These are phyloP conservation scores for Yponomeuta evonymella DNA, from an alignment of 2,888 invertebrate genomes.

Conservation along the genomic window DNA sequence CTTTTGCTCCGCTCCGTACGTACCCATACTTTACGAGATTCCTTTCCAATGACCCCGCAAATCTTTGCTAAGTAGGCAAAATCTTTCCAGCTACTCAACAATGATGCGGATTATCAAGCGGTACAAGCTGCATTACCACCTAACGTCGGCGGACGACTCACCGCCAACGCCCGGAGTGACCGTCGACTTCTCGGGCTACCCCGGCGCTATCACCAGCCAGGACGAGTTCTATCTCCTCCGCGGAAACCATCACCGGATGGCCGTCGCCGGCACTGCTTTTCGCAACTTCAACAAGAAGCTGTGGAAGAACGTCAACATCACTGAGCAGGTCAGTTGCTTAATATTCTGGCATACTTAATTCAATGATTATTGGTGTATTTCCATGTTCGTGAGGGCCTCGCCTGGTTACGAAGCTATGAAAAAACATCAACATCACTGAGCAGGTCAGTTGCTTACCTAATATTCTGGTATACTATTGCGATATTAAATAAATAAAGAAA, in stretches of 20 bases:
- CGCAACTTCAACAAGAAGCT: slow-evolving; percentile 83
- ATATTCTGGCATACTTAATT: too few species aligned
- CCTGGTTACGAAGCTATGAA: slow-evolving; percentile 73
- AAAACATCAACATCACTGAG: slow-evolving; percentile 78
- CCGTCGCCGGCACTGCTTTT: slow-evolving; percentile 86
- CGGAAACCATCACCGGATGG: slow-evolving; percentile 75
- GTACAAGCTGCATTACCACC: slow-evolving; percentile 87
- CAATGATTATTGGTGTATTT: too few species aligned
- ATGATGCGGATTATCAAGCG: slow-evolving; percentile 91
- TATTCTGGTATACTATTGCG: too few species aligned
- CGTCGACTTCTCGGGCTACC: slow-evolving; percentile 89
- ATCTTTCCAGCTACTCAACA: slow-evolving; percentile 78
- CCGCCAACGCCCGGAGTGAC: slow-evolving; percentile 79
- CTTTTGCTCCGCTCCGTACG: too few species aligned
- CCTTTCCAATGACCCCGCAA: too few species aligned
- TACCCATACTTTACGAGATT: too few species aligned
- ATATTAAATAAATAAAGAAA: too few species aligned
- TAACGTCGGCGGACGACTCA: slow-evolving; percentile 62
- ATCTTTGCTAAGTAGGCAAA: too few species aligned
- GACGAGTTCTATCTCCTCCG: slow-evolving; percentile 87
- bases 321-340: slow-evolving; percentile 67
- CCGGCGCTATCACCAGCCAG: slow-evolving; percentile 86
- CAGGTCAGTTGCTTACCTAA: slow-evolving; percentile 54
- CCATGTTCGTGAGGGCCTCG: too few species aligned
- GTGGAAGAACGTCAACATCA: slow-evolving; percentile 81